A percentile compares a stretch with the other conserved stretches of the same genome.
Evolutionary conservation across 2,797 vertebrate species (phyloP).

Genomic region (Microchirus variegatus): DNA sequence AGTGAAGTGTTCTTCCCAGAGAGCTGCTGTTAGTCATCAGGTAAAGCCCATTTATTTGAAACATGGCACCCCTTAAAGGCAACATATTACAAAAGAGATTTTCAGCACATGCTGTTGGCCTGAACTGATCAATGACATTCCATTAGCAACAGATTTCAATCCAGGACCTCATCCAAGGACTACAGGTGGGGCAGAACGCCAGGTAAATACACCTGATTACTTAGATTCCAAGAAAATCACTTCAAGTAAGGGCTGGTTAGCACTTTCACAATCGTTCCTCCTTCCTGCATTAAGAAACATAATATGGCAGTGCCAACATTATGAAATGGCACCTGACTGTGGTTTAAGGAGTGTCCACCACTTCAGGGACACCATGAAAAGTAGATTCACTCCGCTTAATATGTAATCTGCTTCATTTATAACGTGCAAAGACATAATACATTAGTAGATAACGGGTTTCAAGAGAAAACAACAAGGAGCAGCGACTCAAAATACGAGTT

Average conservation of each 20-base stretch:
- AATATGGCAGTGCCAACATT: conserved; percentile 2
- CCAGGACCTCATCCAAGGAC: too few relatives aligned
- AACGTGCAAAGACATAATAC: too few relatives aligned
- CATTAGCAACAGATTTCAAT: background rate
- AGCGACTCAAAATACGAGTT: too few relatives aligned
- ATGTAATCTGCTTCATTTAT: background rate
- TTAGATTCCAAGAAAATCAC: background rate
- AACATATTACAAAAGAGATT: background rate
- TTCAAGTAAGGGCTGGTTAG: conserved; percentile 40
- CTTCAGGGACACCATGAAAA: background rate
- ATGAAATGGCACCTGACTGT: conserved; percentile 4
- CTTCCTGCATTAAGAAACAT: conserved; percentile 1
- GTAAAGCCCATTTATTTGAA: background rate
- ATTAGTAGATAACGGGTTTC: too few relatives aligned
- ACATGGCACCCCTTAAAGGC: background rate
- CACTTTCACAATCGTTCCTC: conserved; percentile 32
- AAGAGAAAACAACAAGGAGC: too few relatives aligned
- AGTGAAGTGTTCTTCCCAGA: background rate
- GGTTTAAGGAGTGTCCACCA: conserved; percentile 4
- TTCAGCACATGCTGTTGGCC: background rate
- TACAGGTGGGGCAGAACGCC: background rate
- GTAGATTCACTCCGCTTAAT: background rate
- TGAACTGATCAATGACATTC: conserved; percentile 22
- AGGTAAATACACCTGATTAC: background rate
- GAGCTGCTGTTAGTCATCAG: conserved; percentile 16